A percentile compares a stretch with the other conserved stretches of the same genome.
phyloP scores from a whole-genome alignment of 2,113 vertebrate genomes.

The Alaudala cheleensis region DNA sequence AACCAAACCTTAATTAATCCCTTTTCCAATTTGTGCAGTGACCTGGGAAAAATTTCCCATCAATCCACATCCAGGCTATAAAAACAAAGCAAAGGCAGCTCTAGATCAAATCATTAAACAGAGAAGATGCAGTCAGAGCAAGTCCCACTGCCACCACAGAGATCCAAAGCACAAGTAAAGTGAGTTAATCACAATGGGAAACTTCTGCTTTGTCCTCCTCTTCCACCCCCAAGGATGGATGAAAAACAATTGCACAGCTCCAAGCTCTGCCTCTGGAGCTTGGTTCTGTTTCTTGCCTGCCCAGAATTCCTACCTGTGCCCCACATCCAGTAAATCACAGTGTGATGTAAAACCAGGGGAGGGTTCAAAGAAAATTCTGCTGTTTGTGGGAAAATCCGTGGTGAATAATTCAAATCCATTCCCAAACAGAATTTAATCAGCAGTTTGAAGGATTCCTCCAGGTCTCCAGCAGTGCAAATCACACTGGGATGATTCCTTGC shows the following conservation, averaged over 20 bases:
- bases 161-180: not conserved
- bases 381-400: not conserved
- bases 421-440: not conserved
- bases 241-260: not conserved
- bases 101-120: not conserved
- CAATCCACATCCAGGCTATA: not conserved
- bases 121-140: not conserved
- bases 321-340: not conserved
- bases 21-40: not conserved
- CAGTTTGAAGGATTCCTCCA: not conserved
- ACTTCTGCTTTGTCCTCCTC: not conserved
- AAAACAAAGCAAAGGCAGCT: not conserved
- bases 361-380: not conserved
- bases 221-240: not conserved
- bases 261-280: not conserved
- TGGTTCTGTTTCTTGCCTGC: not conserved
- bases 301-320: not conserved
- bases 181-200: not conserved
- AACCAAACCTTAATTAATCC: not conserved
- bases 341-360: not conserved
- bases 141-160: not conserved
- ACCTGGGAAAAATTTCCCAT: conserved; percentile 35
- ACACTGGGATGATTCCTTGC: not conserved
- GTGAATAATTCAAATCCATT: not conserved
- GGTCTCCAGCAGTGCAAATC: not conserved